Evolutionary conservation across 2,113 vertebrate genomes (phyloP), one percentile per base, ranked within the genome.

Genomic region (Menura novaehollandiae): DNA sequence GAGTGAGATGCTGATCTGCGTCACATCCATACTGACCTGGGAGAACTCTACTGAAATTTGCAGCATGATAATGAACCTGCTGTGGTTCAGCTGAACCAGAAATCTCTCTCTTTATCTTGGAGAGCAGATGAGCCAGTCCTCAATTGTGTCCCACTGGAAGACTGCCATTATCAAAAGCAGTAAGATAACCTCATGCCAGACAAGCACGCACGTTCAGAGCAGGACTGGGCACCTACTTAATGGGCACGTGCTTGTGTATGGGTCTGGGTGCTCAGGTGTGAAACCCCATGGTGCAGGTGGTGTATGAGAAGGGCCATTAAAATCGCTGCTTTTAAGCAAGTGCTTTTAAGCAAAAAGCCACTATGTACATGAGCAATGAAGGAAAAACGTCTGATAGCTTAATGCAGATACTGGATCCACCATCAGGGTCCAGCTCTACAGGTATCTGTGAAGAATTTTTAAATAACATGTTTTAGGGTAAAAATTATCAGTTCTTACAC

Each of bases 41-140:
- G 93, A 83, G 59, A 95, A 71, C 75, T 90, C 88, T 51, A 23
- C 44, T 67, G 85, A 90, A 90, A 90, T 89, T 15, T 72, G 72
- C 41, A 92, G 56, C 18, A 24, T 26, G 60, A 47, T 37, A 59
- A 83, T 60, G 88, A 90, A 72, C 39, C 59, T 8, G 0, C 64
- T 30, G 41, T 47, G 75, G 33, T 37, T 67, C 26, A 58, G 15
- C 27, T 77, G 85, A 71, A 73, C 37, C 90, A 85, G 63, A 93
- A 93, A 83, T 63, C 26, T 75, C 59, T 46, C 56, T 84, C 66
- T 84, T 43, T 79, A 16, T 64, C 64, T 91, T 12, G 10, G 17
- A 44, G 63, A 91, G 37, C 33, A 66, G 72, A 86, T 33, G 85
- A 91, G 51, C 41, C 63, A 88, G 49, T 39, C 56, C 60, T 84